phyloP scores from a whole-genome alignment of 2,888 invertebrate species.

The Aphodius sticticus region DNA sequence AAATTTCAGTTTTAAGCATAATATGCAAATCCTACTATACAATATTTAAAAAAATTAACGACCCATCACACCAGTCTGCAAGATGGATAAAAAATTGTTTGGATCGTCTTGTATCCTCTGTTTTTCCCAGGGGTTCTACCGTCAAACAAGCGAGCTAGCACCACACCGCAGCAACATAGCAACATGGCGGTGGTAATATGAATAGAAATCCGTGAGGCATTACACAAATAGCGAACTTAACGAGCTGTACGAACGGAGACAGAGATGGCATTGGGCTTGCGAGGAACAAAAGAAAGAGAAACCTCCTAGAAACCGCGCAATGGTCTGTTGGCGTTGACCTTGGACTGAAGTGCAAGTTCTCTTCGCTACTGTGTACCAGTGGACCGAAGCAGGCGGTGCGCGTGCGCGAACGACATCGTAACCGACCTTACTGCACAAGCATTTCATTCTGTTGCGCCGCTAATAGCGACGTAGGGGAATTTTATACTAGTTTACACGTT shows the following conservation, averaged over 20 bases:
- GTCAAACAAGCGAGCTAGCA: neutral
- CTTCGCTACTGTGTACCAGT: slow-evolving; percentile 35
- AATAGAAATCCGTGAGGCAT: slow-evolving; percentile 33
- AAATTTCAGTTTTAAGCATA: no score
- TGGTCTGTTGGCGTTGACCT: slow-evolving; percentile 43
- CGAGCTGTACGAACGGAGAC: slow-evolving; percentile 24
- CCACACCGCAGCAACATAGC: neutral
- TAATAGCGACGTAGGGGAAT: no score
- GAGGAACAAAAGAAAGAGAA: slow-evolving; percentile 32
- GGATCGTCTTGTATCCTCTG: no score
- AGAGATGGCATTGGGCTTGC: neutral
- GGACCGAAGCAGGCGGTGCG: neutral
- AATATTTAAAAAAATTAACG: no score
- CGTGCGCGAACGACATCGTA: neutral
- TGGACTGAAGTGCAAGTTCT: slow-evolving; percentile 44
- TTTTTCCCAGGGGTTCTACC: no score
- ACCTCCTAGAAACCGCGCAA: slow-evolving; percentile 37
- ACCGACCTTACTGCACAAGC: neutral
- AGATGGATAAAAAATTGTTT: no score
- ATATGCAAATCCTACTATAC: no score
- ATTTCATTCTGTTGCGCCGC: no score
- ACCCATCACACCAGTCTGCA: no score
- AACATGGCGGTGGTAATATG: slow-evolving; percentile 25
- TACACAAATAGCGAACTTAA: slow-evolving; percentile 33
- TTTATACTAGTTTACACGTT: no score